phyloP scores from a whole-genome alignment of 2,113 vertebrate genomes.

The Fukomys damarensis region DNA sequence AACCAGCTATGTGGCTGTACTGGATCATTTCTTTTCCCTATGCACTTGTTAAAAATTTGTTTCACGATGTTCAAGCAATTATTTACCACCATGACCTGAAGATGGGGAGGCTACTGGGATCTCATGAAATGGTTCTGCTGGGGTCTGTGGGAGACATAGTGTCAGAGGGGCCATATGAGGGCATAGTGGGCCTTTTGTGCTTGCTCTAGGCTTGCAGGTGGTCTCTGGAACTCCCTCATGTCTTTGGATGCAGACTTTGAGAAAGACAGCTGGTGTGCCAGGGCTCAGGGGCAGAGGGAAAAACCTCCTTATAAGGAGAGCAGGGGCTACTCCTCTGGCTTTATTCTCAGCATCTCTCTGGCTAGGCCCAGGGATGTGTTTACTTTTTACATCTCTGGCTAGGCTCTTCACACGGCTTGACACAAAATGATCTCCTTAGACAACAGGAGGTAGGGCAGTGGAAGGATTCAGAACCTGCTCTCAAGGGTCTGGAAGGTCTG shows the following conservation, averaged over 20 bases:
- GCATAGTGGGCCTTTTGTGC: neutral
- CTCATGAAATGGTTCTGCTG: neutral
- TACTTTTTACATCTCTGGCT: neutral
- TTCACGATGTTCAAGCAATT: slow-evolving; percentile 54
- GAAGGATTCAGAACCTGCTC: neutral
- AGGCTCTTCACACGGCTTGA: neutral
- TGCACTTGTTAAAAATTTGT: neutral
- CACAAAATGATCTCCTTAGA: neutral
- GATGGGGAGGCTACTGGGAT: neutral
- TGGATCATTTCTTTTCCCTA: neutral
- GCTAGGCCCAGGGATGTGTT: neutral
- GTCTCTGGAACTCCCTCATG: neutral
- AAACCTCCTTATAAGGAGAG: neutral
- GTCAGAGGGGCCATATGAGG: accelerated
- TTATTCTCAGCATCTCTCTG: neutral
- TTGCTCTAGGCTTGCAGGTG: neutral
- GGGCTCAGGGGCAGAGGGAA: neutral
- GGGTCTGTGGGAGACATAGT: neutral
- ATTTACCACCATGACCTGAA: neutral
- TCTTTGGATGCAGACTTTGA: neutral
- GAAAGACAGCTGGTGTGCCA: neutral
- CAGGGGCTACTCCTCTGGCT: neutral
- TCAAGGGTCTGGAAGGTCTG: neutral
- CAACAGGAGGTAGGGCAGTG: neutral
- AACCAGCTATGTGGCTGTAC: neutral